Conservation (phyloP, 1,140 invertebrate genomes). For the Anadara kagoshimensis region DNA sequence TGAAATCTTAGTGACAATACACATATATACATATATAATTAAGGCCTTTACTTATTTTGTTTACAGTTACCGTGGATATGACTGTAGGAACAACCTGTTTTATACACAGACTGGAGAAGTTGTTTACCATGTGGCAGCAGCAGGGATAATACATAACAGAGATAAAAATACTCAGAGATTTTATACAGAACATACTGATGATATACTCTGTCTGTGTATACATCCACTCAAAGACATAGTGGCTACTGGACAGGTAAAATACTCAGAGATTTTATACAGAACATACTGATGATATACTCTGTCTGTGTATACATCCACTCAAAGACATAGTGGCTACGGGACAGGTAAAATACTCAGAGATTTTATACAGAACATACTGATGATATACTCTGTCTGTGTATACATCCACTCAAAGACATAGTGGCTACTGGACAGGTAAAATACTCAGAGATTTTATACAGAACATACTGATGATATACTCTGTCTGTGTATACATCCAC, state of each 20-base stretch:
- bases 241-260: constrained; percentile 72
- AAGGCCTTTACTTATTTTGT: background rate
- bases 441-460: constrained; percentile 70
- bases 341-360: constrained; percentile 68
- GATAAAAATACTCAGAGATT: constrained; percentile 70
- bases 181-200: constrained; percentile 73
- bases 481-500: constrained; percentile 71
- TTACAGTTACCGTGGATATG: constrained; percentile 73
- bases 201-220: constrained; percentile 72
- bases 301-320: constrained; percentile 71
- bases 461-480: constrained; percentile 74
- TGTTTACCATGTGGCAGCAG: constrained; percentile 74
- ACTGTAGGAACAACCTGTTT: constrained; percentile 74
- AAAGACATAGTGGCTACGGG: constrained; percentile 73
- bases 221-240: constrained; percentile 72
- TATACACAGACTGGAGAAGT: constrained; percentile 71
- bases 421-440: constrained; percentile 73
- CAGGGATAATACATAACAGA: constrained; percentile 69
- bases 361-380: constrained; percentile 74
- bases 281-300: constrained; percentile 74
- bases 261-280: constrained; percentile 71
- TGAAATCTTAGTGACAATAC: background rate
- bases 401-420: constrained; percentile 72
- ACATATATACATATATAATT: background rate
- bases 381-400: constrained; percentile 73